Base-by-base conservation (phyloP, 2,888 invertebrate genomes). In the Apomyelois bistriatella region DNA sequence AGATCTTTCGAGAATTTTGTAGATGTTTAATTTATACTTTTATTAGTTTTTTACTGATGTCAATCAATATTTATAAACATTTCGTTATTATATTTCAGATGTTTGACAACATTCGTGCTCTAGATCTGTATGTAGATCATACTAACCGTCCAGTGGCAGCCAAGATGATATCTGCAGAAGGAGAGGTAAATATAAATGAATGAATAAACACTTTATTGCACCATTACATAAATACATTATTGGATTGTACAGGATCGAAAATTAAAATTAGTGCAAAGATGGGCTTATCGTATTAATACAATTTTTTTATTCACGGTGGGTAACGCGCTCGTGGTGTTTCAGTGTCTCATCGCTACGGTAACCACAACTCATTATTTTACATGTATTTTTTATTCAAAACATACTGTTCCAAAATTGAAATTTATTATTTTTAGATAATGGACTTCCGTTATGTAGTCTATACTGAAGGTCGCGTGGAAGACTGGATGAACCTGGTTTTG, bases 401-500 rank as follows among this genome's bases (percentile, higher is more conserved):
- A 5, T 22, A 22, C 5, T 22, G n/a, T 22, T 32, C 2, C 7
- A 32, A 9, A 32, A 1, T 7, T 32, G 1, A 1, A 32, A 4
- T 7, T 32, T 32, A 2, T 7, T 32, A 3, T 48, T 55, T 52
- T 3, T 50, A 90, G 91, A 79, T 92, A 48, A 95, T 98, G 96
- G 94, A 95, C 48, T 98, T 97, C 73, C 92, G 94, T 13, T 85
- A 90, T 56, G 79, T 91, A 0, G 95, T 97, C 0, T 81, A 91
- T 51, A 94, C 95, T 0, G 94, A 95, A 65, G 96, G 96, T 0
- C 93, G 95, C 60, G 96, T 98, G 0, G 98, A 98, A 79, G 95
- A 95, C 65, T 98, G 98, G 98, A 97, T 98, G 97, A 96, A 95
- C 59, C 87, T 93, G 32, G 95, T 97, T 1, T 90, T 98, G 13